Conservation (phyloP, 1,140 invertebrate genomes). For the Ceratina calcarata region DNA sequence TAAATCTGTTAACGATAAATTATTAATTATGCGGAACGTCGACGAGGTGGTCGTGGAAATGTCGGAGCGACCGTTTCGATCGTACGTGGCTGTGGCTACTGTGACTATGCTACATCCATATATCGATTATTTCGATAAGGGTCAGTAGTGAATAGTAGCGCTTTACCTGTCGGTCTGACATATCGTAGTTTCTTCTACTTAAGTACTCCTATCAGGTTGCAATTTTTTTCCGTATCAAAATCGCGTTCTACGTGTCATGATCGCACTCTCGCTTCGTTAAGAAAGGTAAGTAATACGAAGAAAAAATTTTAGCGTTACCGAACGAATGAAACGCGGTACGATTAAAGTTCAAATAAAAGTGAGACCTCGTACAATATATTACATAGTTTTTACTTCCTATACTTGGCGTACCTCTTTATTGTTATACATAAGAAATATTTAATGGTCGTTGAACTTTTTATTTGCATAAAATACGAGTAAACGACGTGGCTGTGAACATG, state of each 20-base stretch:
- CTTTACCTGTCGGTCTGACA: slow-evolving; percentile 59
- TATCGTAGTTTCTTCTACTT: slow-evolving; percentile 64
- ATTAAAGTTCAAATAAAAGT: too few relatives aligned
- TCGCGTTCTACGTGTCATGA: too few relatives aligned
- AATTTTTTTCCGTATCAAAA: background rate
- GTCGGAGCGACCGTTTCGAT: slow-evolving; percentile 54
- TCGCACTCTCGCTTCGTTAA: background rate
- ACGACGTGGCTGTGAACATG: slow-evolving; percentile 43
- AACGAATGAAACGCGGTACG: background rate
- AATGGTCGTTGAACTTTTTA: slow-evolving; percentile 19
- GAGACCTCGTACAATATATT: too few relatives aligned
- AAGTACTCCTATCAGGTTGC: slow-evolving; percentile 31
- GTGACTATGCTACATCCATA: slow-evolving; percentile 70
- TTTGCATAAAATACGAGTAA: slow-evolving; percentile 62
- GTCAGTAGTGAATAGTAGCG: slow-evolving; percentile 71
- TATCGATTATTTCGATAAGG: slow-evolving; percentile 74
- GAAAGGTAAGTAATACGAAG: slow-evolving; percentile 38
- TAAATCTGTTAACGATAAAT: background rate
- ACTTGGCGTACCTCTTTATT: too few relatives aligned
- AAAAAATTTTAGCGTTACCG: background rate
- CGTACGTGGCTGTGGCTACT: slow-evolving; percentile 66
- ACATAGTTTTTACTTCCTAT: too few relatives aligned
- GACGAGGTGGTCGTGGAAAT: slow-evolving; percentile 49
- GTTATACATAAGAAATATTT: slow-evolving; percentile 30
- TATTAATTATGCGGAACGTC: slow-evolving; percentile 5